Base-by-base conservation (phyloP, 2,113 vertebrate species). In the Oreochromis niloticus region DNA sequence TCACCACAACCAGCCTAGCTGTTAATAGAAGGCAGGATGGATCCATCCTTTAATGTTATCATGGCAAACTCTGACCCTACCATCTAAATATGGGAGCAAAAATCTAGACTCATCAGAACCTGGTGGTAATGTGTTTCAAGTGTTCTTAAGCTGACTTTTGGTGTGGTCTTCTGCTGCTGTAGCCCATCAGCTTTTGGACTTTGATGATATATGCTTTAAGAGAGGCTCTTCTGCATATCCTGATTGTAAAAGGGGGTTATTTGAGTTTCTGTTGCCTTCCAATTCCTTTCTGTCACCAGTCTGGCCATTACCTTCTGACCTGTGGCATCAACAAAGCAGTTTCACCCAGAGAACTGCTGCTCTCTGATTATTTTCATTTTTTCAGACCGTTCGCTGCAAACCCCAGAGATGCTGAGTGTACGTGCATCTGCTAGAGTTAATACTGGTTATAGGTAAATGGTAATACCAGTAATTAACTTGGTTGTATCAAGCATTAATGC, bases 111-210 rank as follows among this genome's bases (percentile, higher is more conserved):
- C 61, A 68, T 68, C 19, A 68, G 34, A 66, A 39, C 61, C 61
- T 39, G 34, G 34, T 66, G 61, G 2, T 39, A 66, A 39, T n/a
- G 34, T 13, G 6, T 22, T 66, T 66, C 34, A 39, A 2, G 61
- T 66, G 19, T 66, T 66, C 61, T 22, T 66, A 66, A 66, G 61
- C 13, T 22, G 61, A 66, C 17, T 5, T 39, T 66, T 66, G 61
- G 2, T 17, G 41, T 73, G 41, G 68, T 46, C 68, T 73, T 73
- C 22, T 73, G 68, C 68, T 46, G 41, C 41, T 73, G 14, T 17
- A 27, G 0, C 27, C 2, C 6, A 73, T 48, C 68, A 27, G 5
- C 22, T 12, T 66, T 36, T 55, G 32, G 9, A 19, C 3, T 36
- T 63, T 11, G 17, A 63, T 2, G 3, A 36, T 19, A n/a, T 66